Percentiles rank a stretch among this genome's conserved stretches.
phyloP scores from a whole-genome alignment of 2,888 invertebrate genomes.

The Chrysina gloriosa region DNA sequence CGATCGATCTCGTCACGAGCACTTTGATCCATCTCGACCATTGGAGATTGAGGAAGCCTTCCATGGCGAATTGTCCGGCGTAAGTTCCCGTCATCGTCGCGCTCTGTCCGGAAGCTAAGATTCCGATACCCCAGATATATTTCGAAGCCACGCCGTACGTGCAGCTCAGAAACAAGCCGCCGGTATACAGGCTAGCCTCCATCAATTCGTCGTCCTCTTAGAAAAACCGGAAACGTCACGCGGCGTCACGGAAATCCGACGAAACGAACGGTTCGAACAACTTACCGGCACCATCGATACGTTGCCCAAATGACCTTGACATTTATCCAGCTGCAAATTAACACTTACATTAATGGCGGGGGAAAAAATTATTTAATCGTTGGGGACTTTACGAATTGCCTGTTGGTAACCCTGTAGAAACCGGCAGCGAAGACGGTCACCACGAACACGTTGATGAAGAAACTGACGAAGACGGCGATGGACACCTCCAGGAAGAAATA shows the following conservation, averaged over 20 bases:
- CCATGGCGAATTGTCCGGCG: conserved; percentile 89
- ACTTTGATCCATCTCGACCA: conserved; percentile 92
- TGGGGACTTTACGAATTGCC: conserved; percentile 70
- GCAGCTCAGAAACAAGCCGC: conserved; percentile 81
- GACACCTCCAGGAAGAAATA: conserved; percentile 85
- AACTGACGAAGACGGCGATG: conserved; percentile 84
- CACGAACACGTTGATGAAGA: conserved; percentile 90
- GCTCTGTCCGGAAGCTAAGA: conserved; percentile 84
- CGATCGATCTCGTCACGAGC: conserved; percentile 84
- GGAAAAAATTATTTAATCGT: too few relatives aligned
- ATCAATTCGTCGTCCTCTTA: conserved; percentile 67
- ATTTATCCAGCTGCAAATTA: conserved; percentile 9
- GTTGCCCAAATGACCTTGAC: neutral
- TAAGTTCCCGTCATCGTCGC: conserved; percentile 86
- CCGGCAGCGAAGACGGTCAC: conserved; percentile 90
- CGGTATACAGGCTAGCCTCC: conserved; percentile 77
- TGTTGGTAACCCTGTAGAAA: conserved; percentile 77
- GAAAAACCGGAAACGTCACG: conserved; percentile 27
- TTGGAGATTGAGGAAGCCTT: conserved; percentile 85
- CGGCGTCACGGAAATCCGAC: neutral
- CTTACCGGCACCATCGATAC: conserved; percentile 3
- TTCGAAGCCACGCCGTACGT: conserved; percentile 81
- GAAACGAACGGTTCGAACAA: too few relatives aligned
- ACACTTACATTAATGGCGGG: too few relatives aligned
- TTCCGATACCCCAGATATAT: conserved; percentile 89